Percentiles rank a stretch among this genome's conserved stretches.
Evolutionary conservation across 2,113 vertebrate genomes (phyloP).

Genomic region (Pteronura brasiliensis): DNA sequence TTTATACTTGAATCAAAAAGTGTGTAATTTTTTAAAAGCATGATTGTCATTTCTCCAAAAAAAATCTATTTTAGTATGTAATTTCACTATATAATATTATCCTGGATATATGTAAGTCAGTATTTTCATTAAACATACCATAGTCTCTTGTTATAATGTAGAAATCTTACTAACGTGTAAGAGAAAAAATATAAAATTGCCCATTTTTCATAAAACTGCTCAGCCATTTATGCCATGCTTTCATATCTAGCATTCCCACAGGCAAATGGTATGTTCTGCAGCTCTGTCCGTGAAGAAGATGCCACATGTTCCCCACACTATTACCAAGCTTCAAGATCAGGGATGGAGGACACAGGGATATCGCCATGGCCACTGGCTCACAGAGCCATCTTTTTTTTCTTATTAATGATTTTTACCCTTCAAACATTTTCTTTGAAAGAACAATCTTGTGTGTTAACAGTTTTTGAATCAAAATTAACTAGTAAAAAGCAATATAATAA

Average conservation of each 20-base stretch:
- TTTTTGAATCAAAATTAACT: slow-evolving; percentile 17
- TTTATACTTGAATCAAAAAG: slow-evolving; percentile 49
- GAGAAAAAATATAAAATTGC: neutral
- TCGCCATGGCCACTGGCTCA: neutral
- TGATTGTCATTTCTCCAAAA: slow-evolving; percentile 4
- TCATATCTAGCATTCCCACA: neutral
- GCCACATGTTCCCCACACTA: neutral
- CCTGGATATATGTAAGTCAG: neutral
- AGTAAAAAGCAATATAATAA: neutral
- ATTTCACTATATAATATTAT: neutral
- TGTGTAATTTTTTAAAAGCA: neutral
- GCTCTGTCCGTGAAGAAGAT: neutral
- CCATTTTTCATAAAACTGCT: neutral
- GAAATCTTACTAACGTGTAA: neutral
- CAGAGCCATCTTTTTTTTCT: neutral
- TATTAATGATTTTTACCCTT: neutral
- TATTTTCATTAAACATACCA: slow-evolving; percentile 41
- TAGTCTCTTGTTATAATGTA: neutral
- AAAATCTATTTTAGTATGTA: neutral
- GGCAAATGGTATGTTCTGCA: too few species aligned
- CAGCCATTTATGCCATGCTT: neutral
- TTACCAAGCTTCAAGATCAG: neutral
- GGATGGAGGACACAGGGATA: neutral
- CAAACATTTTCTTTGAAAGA: neutral
- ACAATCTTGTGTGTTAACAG: neutral